Conservation (phyloP, 1,140 invertebrate genomes). For the Temnothorax nylanderi region DNA sequence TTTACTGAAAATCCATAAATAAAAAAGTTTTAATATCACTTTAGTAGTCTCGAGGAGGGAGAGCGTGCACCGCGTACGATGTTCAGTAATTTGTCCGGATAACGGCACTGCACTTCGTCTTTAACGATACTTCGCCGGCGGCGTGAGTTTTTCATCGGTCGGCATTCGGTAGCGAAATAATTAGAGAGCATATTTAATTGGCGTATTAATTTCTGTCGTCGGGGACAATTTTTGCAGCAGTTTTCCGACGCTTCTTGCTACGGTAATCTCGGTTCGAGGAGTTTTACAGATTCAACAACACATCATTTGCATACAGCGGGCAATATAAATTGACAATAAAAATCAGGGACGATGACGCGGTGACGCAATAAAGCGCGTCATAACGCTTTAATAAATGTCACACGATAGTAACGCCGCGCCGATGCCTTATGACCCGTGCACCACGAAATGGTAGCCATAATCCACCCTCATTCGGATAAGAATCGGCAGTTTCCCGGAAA, state of each 20-base stretch:
- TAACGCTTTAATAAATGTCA: conserved; percentile 71
- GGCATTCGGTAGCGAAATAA: conserved; percentile 42
- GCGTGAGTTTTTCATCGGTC: conserved; percentile 36
- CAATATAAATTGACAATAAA: conserved; percentile 49
- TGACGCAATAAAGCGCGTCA: conserved; percentile 64
- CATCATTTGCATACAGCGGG: conserved; percentile 60
- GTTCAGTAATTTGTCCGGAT: conserved; percentile 61
- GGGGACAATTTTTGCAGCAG: not conserved
- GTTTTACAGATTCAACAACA: not conserved
- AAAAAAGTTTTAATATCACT: conserved; percentile 68
- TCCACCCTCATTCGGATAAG: conserved; percentile 64
- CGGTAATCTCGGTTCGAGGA: not conserved
- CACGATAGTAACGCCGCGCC: conserved; percentile 41
- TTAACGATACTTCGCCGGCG: conserved; percentile 50
- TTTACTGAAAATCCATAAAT: conserved; percentile 51
- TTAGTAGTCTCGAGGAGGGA: conserved; percentile 31
- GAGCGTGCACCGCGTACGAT: conserved; percentile 31
- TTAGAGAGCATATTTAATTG: conserved; percentile 50
- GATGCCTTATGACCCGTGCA: conserved; percentile 40
- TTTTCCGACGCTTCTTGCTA: too few species aligned
- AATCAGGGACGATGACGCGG: conserved; percentile 53
- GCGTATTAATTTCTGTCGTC: conserved; percentile 9
- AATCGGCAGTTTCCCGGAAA: conserved; percentile 54
- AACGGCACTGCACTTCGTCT: conserved; percentile 59
- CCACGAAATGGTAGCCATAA: conserved; percentile 62